Evolutionary conservation across 2,888 invertebrate genomes (phyloP).

Genomic region (Magallana nippona): DNA sequence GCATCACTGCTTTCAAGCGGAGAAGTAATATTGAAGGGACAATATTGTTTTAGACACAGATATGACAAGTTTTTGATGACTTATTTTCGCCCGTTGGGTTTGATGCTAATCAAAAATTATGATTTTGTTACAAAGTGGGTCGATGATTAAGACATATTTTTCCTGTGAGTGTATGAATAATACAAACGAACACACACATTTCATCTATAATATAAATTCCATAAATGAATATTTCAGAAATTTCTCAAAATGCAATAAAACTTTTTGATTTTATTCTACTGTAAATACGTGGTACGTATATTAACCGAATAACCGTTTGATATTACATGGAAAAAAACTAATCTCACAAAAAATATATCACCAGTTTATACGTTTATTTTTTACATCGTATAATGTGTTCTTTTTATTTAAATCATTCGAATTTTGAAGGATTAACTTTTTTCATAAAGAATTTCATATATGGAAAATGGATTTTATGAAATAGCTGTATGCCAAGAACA

Average conservation of each 20-base stretch:
- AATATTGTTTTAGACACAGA: conserved; percentile 30
- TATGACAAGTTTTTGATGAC: conserved; percentile 30
- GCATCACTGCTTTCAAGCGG: conserved; percentile 25
- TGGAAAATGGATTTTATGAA: too few species aligned
- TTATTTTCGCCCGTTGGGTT: conserved; percentile 32
- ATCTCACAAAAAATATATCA: too few species aligned
- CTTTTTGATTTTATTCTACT: too few species aligned
- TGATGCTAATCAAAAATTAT: conserved; percentile 21
- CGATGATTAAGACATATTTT: conserved; percentile 23
- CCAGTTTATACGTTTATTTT: too few species aligned
- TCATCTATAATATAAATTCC: neutral
- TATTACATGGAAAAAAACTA: too few species aligned
- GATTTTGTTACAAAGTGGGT: conserved; percentile 22
- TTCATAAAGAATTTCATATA: too few species aligned
- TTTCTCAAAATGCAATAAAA: too few species aligned
- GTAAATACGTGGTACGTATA: too few species aligned
- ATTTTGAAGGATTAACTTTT: neutral
- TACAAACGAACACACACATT: too few species aligned
- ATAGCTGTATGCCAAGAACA: too few species aligned
- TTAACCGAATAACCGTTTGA: too few species aligned
- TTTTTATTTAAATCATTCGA: neutral
- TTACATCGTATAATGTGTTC: neutral
- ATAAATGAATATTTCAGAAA: too few species aligned
- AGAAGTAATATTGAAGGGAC: conserved; percentile 21
- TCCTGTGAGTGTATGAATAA: conserved; percentile 7